Conservation (phyloP, 2,888 invertebrate species). For the Hipparchia sbordonii region DNA sequence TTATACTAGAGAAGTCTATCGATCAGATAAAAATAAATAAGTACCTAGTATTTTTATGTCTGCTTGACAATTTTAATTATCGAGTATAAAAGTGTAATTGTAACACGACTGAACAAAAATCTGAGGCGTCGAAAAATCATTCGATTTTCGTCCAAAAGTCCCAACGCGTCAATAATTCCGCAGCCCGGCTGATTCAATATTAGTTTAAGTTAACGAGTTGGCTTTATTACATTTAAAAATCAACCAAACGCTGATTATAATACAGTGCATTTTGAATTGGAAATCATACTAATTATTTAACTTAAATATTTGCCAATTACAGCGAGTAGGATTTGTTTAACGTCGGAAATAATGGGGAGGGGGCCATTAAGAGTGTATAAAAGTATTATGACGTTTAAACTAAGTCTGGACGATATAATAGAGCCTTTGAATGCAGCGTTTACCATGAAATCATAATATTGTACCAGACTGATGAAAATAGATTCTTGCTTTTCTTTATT, state of each 20-base stretch:
- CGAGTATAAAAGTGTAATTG: slow-evolving; percentile 19
- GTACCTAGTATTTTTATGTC: background rate
- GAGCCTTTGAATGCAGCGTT: background rate
- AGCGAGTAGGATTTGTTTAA: slow-evolving; percentile 53
- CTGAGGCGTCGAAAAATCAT: slow-evolving; percentile 44
- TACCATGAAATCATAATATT: background rate
- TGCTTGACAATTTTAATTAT: background rate
- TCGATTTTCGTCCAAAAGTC: slow-evolving; percentile 64
- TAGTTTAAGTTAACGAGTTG: slow-evolving; percentile 70
- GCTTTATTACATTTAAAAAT: slow-evolving; percentile 35
- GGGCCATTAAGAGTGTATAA: slow-evolving; percentile 16
- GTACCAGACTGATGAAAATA: background rate
- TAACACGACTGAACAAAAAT: slow-evolving; percentile 28
- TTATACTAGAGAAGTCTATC: too few species aligned
- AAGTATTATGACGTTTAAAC: slow-evolving; percentile 18
- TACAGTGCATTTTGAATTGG: slow-evolving; percentile 40
- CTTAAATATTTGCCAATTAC: slow-evolving; percentile 71
- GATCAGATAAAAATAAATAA: too few species aligned
- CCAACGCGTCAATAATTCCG: slow-evolving; percentile 71
- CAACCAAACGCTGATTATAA: slow-evolving; percentile 30
- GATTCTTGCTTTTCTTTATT: too few species aligned
- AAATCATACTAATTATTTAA: slow-evolving; percentile 59
- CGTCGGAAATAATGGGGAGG: slow-evolving; percentile 43
- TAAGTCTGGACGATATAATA: slow-evolving; percentile 11
- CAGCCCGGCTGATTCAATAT: slow-evolving; percentile 64